Evolutionary conservation across 2,797 vertebrate species (phyloP), one percentile per base, ranked within the genome.

Genomic region (Myotis pilosus): DNA sequence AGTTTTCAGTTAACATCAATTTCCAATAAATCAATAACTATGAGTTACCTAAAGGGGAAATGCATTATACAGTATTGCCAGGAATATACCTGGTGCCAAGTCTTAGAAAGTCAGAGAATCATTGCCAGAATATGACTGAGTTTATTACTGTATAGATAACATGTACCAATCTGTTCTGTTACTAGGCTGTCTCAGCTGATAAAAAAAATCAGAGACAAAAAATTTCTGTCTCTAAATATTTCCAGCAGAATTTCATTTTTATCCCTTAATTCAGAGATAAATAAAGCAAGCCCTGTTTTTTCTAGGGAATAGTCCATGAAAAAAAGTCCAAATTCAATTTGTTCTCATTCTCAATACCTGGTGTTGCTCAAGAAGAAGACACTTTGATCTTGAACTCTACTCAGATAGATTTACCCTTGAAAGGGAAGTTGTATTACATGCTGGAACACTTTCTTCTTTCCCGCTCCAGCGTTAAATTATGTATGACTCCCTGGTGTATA

Each of bases 381-480:
- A 20, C 49, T 93, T 72, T 93, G 87, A 55, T 95, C 82, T 89
- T 87, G 64, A 76, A 41, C 53, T 84, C 76, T 75, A 23, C 57
- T 85, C 53, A 79, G 87, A 55, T 38, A 38, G 28, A 47, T 30
- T 28, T 74, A 23, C 64, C 83, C 76, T 91, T 91, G 79, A 75
- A 76, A 87, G 62, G 30, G 80, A 38, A 69, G 33, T 36, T 92
- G 81, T 82, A 38, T 8, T 68, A 75, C 71, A 75, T n/a, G 23
- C 44, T 66, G 87, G 72, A 86, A 93, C 86, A 55, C 75, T 71
- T 87, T 75, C 33, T 90, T 91, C 78, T 91, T 92, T 93, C 76
- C 7, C 28, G 5, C 62, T 93, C 51, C 79, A 62, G 72, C 13
- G 33, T 75, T 96, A 91, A 97, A 95, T 97, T 97, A 96, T 92